Evolutionary conservation across 2,113 vertebrate genomes (phyloP).

Genomic region (Puffinus mauretanicus): DNA sequence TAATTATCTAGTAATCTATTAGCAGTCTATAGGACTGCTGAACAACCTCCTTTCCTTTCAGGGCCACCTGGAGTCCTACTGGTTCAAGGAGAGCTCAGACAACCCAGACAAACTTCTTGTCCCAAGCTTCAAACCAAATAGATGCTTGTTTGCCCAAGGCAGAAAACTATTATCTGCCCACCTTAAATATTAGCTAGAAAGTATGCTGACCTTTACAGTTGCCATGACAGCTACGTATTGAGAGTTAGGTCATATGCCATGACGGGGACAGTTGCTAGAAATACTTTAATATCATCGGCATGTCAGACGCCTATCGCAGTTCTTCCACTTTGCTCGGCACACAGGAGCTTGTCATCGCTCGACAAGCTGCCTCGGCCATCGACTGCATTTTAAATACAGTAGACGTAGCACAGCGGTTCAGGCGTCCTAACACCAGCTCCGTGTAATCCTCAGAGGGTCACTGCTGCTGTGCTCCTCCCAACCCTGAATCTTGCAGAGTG

Average conservation of each 20-base stretch:
- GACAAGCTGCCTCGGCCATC: background rate
- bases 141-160: background rate
- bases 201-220: background rate
- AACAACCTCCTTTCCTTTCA: background rate
- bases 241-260: background rate
- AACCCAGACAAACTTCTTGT: background rate
- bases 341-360: accelerated
- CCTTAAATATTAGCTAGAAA: background rate
- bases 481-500: no score
- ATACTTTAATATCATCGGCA: background rate
- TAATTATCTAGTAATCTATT: background rate
- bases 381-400: accelerated
- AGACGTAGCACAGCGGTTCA: background rate
- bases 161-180: background rate
- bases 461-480: background rate
- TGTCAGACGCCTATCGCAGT: background rate
- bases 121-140: background rate
- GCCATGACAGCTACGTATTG: background rate
- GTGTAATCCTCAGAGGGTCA: background rate
- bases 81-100: background rate
- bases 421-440: background rate
- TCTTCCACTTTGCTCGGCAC: background rate
- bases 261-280: background rate
- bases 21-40: background rate
- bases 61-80: background rate